Evolutionary conservation across 2,888 invertebrate species (phyloP).

Genomic region (Osmoderma eremita): DNA sequence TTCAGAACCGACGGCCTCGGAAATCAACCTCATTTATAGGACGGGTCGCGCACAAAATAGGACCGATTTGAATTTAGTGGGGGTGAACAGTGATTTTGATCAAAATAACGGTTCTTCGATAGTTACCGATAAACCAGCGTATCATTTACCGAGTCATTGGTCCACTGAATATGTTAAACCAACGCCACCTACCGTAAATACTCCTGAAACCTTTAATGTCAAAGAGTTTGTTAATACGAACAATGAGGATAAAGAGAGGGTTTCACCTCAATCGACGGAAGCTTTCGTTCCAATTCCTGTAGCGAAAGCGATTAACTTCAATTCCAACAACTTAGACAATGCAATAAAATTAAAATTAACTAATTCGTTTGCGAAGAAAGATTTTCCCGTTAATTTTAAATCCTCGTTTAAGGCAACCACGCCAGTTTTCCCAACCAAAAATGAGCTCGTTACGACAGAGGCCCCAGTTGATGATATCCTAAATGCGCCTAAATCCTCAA

Average conservation of each 20-base stretch:
- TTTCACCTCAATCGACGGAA: neutral
- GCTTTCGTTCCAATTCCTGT: neutral
- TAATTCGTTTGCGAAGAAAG: constrained; percentile 23
- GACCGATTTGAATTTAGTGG: constrained; percentile 61
- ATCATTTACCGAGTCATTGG: constrained; percentile 68
- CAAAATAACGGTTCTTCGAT: constrained; percentile 62
- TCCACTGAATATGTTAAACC: constrained; percentile 62
- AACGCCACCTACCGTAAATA: constrained; percentile 7
- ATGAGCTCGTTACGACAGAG: constrained; percentile 37
- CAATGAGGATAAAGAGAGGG: neutral
- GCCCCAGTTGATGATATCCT: constrained; percentile 28
- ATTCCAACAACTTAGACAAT: constrained; percentile 26
- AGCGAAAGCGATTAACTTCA: constrained; percentile 35
- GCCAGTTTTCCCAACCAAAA: constrained; percentile 39
- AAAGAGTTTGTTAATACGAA: neutral
- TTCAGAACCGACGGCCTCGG: constrained; percentile 64
- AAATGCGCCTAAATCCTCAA: neutral
- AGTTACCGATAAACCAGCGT: constrained; percentile 63
- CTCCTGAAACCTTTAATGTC: no score
- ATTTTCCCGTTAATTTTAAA: constrained; percentile 38
- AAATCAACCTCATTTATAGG: constrained; percentile 56
- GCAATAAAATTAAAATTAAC: constrained; percentile 13
- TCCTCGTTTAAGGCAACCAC: constrained; percentile 40
- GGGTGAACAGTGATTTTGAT: constrained; percentile 63
- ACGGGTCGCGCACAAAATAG: constrained; percentile 42